A percentile compares a stretch with the other conserved stretches of the same genome.
These are phyloP conservation scores for Schlechtendalia chinensis DNA, from an alignment of 1,140 invertebrate species.

Conservation along the genomic window DNA sequence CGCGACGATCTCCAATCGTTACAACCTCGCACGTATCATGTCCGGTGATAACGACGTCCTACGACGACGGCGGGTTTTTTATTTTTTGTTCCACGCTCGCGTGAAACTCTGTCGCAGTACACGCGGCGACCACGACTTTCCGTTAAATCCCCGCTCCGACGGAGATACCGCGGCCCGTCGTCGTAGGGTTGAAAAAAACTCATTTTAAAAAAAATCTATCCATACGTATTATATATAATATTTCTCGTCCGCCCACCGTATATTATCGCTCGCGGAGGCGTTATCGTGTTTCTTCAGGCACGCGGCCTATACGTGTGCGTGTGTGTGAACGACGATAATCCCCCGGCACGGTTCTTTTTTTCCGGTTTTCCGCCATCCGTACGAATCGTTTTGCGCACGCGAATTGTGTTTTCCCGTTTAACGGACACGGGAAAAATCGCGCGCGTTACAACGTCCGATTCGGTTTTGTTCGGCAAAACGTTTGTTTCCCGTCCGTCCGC, in stretches of 20 bases:
- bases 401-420: no score
- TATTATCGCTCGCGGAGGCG: conserved; percentile 21
- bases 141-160: not conserved
- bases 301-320: not conserved
- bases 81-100: no score
- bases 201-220: conserved; percentile 17
- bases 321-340: not conserved
- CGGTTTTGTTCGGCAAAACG: no score
- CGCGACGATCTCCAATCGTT: no score
- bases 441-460: no score
- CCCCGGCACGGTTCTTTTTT: conserved; percentile 1
- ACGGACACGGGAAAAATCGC: no score
- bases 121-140: not conserved
- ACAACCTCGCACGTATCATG: no score
- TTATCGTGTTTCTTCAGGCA: conserved; percentile 38
- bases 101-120: not conserved
- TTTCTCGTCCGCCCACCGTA: conserved; percentile 5
- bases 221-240: no score
- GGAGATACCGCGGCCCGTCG: not conserved
- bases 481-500: no score
- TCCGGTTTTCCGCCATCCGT: no score
- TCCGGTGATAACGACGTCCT: no score
- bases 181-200: not conserved
- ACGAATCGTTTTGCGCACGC: not conserved
- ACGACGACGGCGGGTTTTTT: no score